phyloP scores from a whole-genome alignment of 2,797 vertebrate species.

The Enteromius trimaculatus region DNA sequence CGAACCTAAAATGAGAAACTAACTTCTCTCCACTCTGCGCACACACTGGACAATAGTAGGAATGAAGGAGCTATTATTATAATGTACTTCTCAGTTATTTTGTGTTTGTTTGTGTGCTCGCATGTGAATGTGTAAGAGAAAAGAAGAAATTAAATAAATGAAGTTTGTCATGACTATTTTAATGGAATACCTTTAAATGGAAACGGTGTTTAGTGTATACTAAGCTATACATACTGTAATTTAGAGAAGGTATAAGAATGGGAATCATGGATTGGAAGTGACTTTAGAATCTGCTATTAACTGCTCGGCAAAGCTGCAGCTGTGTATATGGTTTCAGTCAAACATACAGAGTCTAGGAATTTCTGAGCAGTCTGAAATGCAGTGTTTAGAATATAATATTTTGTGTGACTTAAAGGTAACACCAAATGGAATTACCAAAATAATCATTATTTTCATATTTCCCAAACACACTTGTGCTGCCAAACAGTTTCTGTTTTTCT shows the following conservation, averaged over 20 bases:
- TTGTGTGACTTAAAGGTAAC: background rate
- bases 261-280: background rate
- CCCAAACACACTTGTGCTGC: background rate
- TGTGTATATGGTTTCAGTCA: constrained; percentile 4
- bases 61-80: background rate
- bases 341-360: background rate
- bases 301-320: background rate
- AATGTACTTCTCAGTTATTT: background rate
- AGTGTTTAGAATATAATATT: background rate
- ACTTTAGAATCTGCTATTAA: background rate
- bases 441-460: background rate
- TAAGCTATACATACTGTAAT: background rate
- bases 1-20: constrained; percentile 13
- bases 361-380: background rate
- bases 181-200: background rate
- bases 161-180: background rate
- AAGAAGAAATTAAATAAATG: background rate
- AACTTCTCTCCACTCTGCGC: background rate
- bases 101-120: too few species aligned
- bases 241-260: background rate
- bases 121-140: background rate
- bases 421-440: background rate
- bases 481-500: background rate
- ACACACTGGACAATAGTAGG: constrained; percentile 5
- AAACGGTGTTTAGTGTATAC: background rate